These are phyloP conservation scores for Agonopterix alstromeriana DNA, from an alignment of 2,888 invertebrate species.

Conservation along the genomic window DNA sequence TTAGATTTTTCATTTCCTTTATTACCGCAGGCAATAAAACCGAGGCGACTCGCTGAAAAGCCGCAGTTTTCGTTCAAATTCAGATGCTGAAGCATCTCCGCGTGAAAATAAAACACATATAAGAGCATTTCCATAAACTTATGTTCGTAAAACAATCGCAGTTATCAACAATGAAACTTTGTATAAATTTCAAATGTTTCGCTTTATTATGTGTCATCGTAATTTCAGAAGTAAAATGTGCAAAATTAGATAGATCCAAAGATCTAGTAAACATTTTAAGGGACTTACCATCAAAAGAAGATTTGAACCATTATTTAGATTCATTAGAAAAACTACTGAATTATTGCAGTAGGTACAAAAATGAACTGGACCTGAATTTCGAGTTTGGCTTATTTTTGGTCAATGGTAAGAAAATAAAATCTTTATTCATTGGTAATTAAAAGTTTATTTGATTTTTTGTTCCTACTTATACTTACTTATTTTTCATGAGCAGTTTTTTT, in stretches of 20 bases:
- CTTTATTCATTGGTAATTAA: no score
- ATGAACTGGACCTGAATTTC: conserved; percentile 34
- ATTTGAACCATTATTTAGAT: conserved; percentile 28
- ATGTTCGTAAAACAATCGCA: no score
- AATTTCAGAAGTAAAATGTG: no score
- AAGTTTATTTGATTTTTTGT: no score
- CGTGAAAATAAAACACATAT: neutral
- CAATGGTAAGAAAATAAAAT: conserved; percentile 28
- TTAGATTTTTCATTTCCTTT: no score
- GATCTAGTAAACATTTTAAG: neutral
- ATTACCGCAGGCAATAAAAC: conserved; percentile 13
- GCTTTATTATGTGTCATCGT: no score
- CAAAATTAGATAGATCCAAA: no score
- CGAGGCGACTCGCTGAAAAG: conserved; percentile 10
- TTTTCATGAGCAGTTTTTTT: no score
- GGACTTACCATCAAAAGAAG: conserved; percentile 24
- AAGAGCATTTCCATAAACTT: no score
- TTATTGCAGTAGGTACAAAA: conserved; percentile 23
- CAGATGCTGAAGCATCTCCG: conserved; percentile 15
- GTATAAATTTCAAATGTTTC: no score
- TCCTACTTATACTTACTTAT: no score
- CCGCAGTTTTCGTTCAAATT: conserved; percentile 26
- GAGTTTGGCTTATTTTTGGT: conserved; percentile 42
- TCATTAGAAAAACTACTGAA: conserved; percentile 25
- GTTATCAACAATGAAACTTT: no score